A percentile compares a stretch with the other conserved stretches of the same genome.
phyloP scores from a whole-genome alignment of 1,140 invertebrate genomes.

The Eciton burchellii region DNA sequence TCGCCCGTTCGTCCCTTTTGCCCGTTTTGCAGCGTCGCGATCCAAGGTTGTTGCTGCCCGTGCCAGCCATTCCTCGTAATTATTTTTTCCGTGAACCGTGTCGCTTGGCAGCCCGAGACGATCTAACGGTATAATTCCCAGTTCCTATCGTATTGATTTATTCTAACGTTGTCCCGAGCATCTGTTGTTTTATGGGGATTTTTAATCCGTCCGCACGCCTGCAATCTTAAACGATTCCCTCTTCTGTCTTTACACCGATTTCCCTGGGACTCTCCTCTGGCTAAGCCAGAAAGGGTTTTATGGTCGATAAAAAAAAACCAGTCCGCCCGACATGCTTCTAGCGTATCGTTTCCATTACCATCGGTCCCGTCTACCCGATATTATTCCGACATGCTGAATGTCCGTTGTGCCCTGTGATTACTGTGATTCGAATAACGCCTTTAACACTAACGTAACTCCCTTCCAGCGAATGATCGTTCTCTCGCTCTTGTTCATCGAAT shows the following conservation, averaged over 20 bases:
- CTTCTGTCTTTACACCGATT: conserved; percentile 26
- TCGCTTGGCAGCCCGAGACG: conserved; percentile 7
- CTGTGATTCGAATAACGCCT: conserved; percentile 45
- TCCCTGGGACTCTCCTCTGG: not conserved
- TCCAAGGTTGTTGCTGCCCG: conserved; percentile 61
- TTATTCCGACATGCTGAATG: conserved; percentile 53
- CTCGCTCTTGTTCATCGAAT: conserved; percentile 14
- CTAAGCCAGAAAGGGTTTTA: conserved; percentile 21
- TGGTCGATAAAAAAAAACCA: conserved; percentile 42
- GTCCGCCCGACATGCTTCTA: conserved; percentile 4
- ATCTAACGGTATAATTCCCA: conserved; percentile 61
- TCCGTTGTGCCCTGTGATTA: conserved; percentile 51
- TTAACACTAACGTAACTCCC: conserved; percentile 56
- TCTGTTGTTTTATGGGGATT: conserved; percentile 47
- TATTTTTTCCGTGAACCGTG: conserved; percentile 41
- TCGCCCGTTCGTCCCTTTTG: conserved; percentile 31
- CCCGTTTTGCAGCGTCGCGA: conserved; percentile 23
- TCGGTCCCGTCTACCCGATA: conserved; percentile 42
- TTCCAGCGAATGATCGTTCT: conserved; percentile 40
- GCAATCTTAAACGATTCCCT: conserved; percentile 31
- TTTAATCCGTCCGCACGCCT: conserved; percentile 40
- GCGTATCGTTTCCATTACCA: conserved; percentile 46
- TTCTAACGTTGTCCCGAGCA: conserved; percentile 22
- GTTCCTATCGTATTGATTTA: conserved; percentile 41
- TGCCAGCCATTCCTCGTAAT: conserved; percentile 20